phyloP scores from a whole-genome alignment of 2,113 vertebrate species.

The Dolichallabes microphthalmus region DNA sequence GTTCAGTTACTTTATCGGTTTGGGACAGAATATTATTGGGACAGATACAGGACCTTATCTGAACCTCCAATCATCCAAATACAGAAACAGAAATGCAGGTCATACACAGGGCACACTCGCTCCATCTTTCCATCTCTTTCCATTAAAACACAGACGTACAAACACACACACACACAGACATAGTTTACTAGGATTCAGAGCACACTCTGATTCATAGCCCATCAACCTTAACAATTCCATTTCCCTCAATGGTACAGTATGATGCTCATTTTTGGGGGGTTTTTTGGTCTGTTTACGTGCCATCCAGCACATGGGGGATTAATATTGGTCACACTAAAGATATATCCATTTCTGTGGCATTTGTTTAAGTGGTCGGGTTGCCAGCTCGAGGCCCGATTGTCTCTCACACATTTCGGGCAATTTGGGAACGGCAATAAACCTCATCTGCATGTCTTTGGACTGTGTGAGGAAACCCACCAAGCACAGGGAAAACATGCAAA shows the following conservation, averaged over 20 bases:
- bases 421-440: no score
- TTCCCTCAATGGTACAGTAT: not conserved
- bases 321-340: no score
- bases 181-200: not conserved
- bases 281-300: no score
- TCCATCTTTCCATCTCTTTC: not conserved
- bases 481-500: no score
- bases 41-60: not conserved
- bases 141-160: not conserved
- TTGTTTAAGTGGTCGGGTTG: no score
- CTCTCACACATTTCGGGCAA: no score
- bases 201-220: not conserved
- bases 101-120: not conserved
- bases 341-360: no score
- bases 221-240: not conserved
- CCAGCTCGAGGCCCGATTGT: no score
- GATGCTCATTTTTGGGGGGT: not conserved
- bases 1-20: not conserved
- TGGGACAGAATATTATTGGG: not conserved
- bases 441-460: no score
- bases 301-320: no score
- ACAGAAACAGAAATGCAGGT: constrained; percentile 1
- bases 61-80: not conserved
- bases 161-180: not conserved
- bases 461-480: no score